A percentile compares a stretch with the other conserved stretches of the same genome.
phyloP scores from a whole-genome alignment of 2,888 invertebrate genomes.

The Andrena camellia region DNA sequence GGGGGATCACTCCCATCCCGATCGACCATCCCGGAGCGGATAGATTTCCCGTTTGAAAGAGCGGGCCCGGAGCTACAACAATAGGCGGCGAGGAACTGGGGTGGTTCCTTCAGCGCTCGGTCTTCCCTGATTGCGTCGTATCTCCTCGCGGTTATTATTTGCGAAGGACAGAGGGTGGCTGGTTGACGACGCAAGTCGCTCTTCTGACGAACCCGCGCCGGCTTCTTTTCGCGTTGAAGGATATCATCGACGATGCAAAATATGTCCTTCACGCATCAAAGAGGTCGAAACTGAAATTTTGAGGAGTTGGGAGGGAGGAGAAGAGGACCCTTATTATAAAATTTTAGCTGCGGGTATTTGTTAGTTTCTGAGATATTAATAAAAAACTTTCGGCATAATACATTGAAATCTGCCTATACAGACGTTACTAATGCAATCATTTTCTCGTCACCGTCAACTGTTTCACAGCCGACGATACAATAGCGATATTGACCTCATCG shows the following conservation, averaged over 20 bases:
- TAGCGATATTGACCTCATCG: too few relatives aligned
- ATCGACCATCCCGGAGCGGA: constrained; percentile 64
- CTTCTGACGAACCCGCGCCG: background rate
- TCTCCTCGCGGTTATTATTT: constrained; percentile 58
- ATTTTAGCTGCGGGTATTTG: too few relatives aligned
- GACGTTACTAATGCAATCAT: too few relatives aligned
- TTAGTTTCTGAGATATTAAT: too few relatives aligned
- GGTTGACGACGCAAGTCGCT: constrained; percentile 19
- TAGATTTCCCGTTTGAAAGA: constrained; percentile 63
- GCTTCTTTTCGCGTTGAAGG: background rate
- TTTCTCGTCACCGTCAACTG: too few relatives aligned
- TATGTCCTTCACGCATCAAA: background rate
- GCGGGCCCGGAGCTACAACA: constrained; percentile 44
- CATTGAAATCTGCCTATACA: too few relatives aligned
- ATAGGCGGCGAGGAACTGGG: constrained; percentile 49
- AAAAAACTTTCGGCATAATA: too few relatives aligned
- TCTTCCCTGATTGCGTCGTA: constrained; percentile 28
- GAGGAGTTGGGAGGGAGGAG: too few relatives aligned
- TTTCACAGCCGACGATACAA: too few relatives aligned
- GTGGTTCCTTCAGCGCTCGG: constrained; percentile 52
- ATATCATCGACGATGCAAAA: background rate
- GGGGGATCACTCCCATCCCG: constrained; percentile 61
- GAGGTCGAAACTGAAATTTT: background rate
- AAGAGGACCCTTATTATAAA: too few relatives aligned
- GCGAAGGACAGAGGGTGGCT: constrained; percentile 1